phyloP scores from a whole-genome alignment of 2,113 vertebrate species.

The Terrapene triunguis region DNA sequence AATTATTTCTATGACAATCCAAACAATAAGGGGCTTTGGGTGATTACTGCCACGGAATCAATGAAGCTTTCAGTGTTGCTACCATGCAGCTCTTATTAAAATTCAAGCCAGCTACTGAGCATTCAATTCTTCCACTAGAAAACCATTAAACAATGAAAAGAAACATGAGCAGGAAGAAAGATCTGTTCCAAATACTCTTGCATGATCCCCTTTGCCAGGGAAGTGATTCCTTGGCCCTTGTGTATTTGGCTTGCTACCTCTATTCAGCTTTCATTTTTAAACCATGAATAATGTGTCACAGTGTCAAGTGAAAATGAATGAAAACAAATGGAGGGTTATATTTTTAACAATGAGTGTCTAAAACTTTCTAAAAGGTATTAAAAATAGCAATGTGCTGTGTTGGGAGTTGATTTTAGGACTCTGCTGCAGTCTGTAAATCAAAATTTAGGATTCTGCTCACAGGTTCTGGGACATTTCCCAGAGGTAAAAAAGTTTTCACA shows the following conservation, averaged over 20 bases:
- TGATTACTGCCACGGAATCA: not conserved
- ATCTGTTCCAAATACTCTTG: constrained; percentile 46
- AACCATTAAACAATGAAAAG: constrained; percentile 49
- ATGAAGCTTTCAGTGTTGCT: constrained; percentile 16
- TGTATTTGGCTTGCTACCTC: constrained; percentile 45
- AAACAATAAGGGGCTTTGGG: constrained; percentile 5
- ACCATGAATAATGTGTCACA: constrained; percentile 38
- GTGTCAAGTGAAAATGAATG: not conserved
- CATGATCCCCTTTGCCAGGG: constrained; percentile 20
- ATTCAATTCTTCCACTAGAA: constrained; percentile 44
- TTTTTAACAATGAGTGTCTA: not conserved
- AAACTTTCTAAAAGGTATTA: not conserved
- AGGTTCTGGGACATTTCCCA: not conserved
- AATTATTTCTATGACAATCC: constrained; percentile 18
- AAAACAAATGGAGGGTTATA: not conserved
- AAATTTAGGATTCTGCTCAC: not conserved
- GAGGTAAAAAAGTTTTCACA: not conserved
- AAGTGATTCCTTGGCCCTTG: constrained; percentile 54
- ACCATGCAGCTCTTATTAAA: constrained; percentile 49
- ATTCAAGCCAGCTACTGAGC: constrained; percentile 51
- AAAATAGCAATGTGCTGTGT: not conserved
- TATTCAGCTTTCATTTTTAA: constrained; percentile 48
- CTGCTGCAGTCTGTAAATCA: not conserved
- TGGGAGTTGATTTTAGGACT: not conserved
- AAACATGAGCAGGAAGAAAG: constrained; percentile 50